A percentile compares a stretch with the other conserved stretches of the same genome.
phyloP scores from a whole-genome alignment of 2,797 vertebrate species.

The Rachycentron canadum region DNA sequence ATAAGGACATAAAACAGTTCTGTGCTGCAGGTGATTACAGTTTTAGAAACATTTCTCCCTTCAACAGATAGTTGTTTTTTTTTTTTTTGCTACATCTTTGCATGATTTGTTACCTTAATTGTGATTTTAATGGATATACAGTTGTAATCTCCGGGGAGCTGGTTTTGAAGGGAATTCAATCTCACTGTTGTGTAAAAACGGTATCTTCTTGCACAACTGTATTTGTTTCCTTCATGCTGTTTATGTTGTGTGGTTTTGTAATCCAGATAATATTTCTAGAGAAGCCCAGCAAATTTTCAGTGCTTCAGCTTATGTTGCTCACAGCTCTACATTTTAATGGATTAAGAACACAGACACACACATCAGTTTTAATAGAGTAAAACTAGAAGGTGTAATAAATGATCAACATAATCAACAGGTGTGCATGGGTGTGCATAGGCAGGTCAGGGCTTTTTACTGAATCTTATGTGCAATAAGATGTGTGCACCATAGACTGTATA shows the following conservation, averaged over 20 bases:
- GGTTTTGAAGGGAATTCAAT: constrained; percentile 3
- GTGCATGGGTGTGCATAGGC: not conserved
- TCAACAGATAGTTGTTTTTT: not conserved
- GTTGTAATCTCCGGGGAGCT: not conserved
- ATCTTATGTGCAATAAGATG: not conserved
- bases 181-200: not conserved
- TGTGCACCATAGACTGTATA: not conserved
- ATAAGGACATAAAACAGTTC: not conserved
- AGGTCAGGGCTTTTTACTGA: not conserved
- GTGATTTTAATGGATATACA: not conserved
- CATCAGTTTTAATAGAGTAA: constrained; percentile 18
- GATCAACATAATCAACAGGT: constrained; percentile 42
- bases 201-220: not conserved
- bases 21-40: not conserved
- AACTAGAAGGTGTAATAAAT: constrained; percentile 30
- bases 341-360: constrained; percentile 18
- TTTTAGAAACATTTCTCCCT: constrained; percentile 1
- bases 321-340: constrained; percentile 27
- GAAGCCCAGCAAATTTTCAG: constrained; percentile 25
- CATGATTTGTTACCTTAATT: not conserved
- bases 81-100: not conserved
- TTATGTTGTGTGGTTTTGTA: constrained; percentile 23
- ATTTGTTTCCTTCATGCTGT: constrained; percentile 23
- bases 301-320: constrained; percentile 25
- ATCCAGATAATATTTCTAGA: constrained; percentile 26